Evolutionary conservation across 2,113 vertebrate genomes (phyloP), one percentile per base, ranked within the genome.

Genomic region (Orientallactaga bullata): DNA sequence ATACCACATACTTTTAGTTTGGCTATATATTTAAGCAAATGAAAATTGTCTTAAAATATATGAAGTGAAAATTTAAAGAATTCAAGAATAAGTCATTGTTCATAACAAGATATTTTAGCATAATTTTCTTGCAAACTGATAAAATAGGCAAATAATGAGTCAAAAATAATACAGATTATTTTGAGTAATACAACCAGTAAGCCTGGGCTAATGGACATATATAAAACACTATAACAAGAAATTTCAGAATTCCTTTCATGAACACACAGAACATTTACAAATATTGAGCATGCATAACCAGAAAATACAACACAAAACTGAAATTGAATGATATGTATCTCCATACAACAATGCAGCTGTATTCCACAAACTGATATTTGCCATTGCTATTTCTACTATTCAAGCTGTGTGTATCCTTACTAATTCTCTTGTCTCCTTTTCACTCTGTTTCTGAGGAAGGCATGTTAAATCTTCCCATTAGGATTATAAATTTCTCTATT

Each of bases 201-300:
- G 77, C 21, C 35, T 55, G 42, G 23, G 30, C 73, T 71, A 77
- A 82, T 5, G 35, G 30, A 58, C 55, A 80, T 68, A 17, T 32
- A 66, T 5, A 89, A 73, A 74, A 8, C 47, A 80, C 55, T 51
- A 55, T 15, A 21, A 71, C 2, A 77, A 88, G 68, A 21, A 65
- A 81, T 81, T 85, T 95, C n/a, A 81, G 30, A 89, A 77, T 92
- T 23, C 51, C 47, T 82, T 89, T 82, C 30, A 71, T 82, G 18
- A 89, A 39, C 35, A 66, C 20, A 5, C 6, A 90, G 82, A 90
- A 55, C 30, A 85, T 88, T 95, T 77, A 77, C 8, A 85, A 84
- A 92, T 47, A 82, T 16, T 66, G 30, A 61, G 60, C 5, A 89
- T 79, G 85, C 24, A 37, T 13, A 81, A 7, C 28, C 74, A 81